These are phyloP conservation scores for Chironomus tentans DNA, from an alignment of 2,888 invertebrate genomes.

Conservation along the genomic window DNA sequence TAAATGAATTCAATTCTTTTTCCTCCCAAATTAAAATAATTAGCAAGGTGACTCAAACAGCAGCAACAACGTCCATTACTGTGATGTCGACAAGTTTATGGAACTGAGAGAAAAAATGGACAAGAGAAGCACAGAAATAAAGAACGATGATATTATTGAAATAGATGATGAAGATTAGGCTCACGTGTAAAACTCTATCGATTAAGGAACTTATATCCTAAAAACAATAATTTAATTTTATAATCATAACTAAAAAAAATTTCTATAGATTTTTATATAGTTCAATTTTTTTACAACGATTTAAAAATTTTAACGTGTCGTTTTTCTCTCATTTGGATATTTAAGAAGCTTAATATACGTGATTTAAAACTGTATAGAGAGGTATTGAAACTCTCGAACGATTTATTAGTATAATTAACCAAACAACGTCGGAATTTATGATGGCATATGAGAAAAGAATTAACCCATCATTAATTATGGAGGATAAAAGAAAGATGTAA, in stretches of 20 bases:
- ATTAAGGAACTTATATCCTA: no score
- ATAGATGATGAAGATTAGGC: conserved; percentile 11
- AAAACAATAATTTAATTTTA: no score
- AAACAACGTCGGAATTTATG: not conserved
- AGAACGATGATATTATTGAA: conserved; percentile 2
- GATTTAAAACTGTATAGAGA: not conserved
- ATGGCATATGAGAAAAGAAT: no score
- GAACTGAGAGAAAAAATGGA: not conserved
- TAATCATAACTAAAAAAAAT: no score
- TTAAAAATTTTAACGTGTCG: not conserved
- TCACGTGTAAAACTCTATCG: not conserved
- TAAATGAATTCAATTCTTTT: not conserved
- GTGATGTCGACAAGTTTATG: conserved; percentile 2
- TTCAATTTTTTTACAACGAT: not conserved
- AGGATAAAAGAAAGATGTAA: not conserved
- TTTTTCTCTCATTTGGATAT: not conserved
- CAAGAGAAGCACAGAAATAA: not conserved
- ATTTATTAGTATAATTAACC: not conserved
- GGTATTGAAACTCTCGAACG: not conserved
- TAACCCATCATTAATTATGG: not conserved
- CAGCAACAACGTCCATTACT: not conserved
- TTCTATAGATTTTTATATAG: not conserved
- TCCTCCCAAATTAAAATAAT: not conserved
- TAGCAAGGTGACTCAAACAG: not conserved
- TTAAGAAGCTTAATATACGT: not conserved